Evolutionary conservation across 2,888 invertebrate genomes (phyloP).

Genomic region (Brachypalpus laphriformis): DNA sequence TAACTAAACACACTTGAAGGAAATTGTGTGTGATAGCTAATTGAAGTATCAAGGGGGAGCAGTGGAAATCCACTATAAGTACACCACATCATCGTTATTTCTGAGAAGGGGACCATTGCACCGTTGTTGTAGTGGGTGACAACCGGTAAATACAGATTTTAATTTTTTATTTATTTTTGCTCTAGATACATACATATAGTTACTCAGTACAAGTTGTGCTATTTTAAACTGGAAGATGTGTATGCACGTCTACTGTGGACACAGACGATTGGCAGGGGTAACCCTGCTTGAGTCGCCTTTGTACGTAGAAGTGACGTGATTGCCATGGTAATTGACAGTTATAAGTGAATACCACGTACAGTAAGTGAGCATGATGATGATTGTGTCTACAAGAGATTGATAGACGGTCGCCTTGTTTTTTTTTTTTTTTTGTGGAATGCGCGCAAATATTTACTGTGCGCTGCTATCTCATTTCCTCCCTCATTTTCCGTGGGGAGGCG

Average conservation of each 20-base stretch:
- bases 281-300: background rate
- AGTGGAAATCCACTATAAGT: background rate
- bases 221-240: conserved; percentile 40
- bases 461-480: conserved; percentile 14
- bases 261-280: background rate
- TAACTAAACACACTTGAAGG: conserved; percentile 4
- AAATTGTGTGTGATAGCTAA: conserved; percentile 10
- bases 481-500: background rate
- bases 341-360: background rate
- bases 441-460: conserved; percentile 30
- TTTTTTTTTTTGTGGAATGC: conserved; percentile 11
- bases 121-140: conserved; percentile 1
- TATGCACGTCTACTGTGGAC: background rate
- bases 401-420: conserved; percentile 3
- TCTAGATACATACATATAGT: conserved; percentile 16
- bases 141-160: conserved; percentile 25
- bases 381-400: conserved; percentile 8
- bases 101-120: too few species aligned
- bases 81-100: conserved; percentile 33
- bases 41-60: background rate
- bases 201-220: conserved; percentile 8
- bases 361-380: conserved; percentile 10
- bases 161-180: background rate
- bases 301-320: conserved; percentile 42
- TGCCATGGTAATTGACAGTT: conserved; percentile 56